Evolutionary conservation across 2,888 invertebrate genomes (phyloP).

Genomic region (Eledona agricola): DNA sequence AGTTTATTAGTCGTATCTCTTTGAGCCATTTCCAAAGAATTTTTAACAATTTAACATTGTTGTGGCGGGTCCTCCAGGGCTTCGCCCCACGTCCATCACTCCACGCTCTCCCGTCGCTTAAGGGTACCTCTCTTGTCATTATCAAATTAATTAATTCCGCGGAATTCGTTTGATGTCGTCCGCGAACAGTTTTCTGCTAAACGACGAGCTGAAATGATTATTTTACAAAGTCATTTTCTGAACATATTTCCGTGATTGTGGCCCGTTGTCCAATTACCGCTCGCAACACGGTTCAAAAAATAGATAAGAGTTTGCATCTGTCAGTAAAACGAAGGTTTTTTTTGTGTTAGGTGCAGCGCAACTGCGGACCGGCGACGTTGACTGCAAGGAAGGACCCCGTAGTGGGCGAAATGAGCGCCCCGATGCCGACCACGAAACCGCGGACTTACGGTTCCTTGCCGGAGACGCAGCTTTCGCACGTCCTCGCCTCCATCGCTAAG

Average conservation of each 20-base stretch:
- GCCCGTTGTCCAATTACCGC: conserved; percentile 10
- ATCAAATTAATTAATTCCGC: neutral
- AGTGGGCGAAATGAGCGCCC: conserved; percentile 45
- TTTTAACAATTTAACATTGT: too few species aligned
- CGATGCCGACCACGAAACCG: conserved; percentile 53
- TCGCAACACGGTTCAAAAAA: neutral
- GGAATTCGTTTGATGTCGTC: conserved; percentile 9
- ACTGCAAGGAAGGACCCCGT: conserved; percentile 51
- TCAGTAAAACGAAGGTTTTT: conserved; percentile 5
- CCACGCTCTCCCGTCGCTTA: neutral
- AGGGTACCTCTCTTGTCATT: neutral
- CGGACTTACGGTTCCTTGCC: conserved; percentile 67
- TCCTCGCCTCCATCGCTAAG: conserved; percentile 71
- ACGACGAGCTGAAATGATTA: conserved; percentile 2
- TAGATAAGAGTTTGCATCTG: conserved; percentile 1
- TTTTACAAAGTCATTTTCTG: neutral
- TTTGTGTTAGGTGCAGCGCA: conserved; percentile 65
- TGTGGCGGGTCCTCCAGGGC: too few species aligned
- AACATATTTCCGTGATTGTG: conserved; percentile 4
- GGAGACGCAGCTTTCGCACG: conserved; percentile 71
- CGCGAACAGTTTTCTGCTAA: conserved; percentile 1
- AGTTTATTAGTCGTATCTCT: too few species aligned
- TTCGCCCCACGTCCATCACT: too few species aligned
- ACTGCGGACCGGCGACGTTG: conserved; percentile 63
- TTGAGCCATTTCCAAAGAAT: too few species aligned